Percentiles rank a stretch among this genome's conserved stretches.
phyloP scores from a whole-genome alignment of 1,140 invertebrate species.

The Macrosteles quadrilineatus region DNA sequence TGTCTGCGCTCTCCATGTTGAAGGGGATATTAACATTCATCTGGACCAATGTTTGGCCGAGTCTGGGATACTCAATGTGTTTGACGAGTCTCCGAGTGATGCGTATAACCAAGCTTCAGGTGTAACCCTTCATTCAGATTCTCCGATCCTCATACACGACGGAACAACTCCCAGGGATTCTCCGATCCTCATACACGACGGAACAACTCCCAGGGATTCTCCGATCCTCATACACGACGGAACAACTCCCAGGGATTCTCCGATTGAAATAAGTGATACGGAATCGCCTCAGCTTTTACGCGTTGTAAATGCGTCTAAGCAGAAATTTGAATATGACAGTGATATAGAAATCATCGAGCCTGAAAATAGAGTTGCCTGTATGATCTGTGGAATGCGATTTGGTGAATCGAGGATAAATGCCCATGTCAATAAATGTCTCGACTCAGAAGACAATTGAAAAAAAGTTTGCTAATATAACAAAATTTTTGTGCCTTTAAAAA shows the following conservation, averaged over 20 bases:
- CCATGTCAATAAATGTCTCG: constrained; percentile 50
- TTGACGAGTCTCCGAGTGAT: neutral
- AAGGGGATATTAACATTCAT: constrained; percentile 38
- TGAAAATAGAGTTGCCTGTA: constrained; percentile 48
- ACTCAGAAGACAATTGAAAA: neutral
- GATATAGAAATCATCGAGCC: constrained; percentile 16
- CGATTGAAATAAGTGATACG: too few species aligned
- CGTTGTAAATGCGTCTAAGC: neutral
- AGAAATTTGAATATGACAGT: constrained; percentile 1
- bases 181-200: neutral
- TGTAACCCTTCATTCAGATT: neutral
- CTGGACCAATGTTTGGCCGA: constrained; percentile 35
- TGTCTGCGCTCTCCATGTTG: constrained; percentile 23
- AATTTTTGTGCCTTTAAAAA: too few species aligned
- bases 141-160: neutral
- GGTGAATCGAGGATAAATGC: constrained; percentile 47
- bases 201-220: too few species aligned
- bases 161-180: too few species aligned
- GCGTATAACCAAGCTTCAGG: neutral
- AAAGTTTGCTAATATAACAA: too few species aligned
- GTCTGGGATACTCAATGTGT: constrained; percentile 8
- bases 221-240: too few species aligned
- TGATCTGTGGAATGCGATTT: constrained; percentile 49
- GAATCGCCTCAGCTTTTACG: too few species aligned
- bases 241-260: too few species aligned